Evolutionary conservation across 2,797 vertebrate genomes (phyloP).

Genomic region (Propithecus deckenii): DNA sequence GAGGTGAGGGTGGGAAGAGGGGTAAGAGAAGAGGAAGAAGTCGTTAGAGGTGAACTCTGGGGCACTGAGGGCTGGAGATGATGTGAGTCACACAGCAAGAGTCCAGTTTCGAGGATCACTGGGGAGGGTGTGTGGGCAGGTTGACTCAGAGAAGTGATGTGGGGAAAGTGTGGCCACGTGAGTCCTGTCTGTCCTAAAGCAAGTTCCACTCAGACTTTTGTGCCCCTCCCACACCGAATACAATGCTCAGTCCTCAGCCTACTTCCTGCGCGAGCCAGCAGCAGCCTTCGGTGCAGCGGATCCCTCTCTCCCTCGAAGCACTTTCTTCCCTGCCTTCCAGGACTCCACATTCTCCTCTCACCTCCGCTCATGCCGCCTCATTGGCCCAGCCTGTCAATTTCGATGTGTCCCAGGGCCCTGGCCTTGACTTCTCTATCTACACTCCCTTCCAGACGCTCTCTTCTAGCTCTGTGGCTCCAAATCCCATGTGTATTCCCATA

Average conservation of each 20-base stretch:
- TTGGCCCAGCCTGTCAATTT: not conserved
- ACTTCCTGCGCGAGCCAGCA: not conserved
- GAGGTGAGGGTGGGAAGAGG: not conserved
- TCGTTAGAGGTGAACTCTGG: not conserved
- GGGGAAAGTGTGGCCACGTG: not conserved
- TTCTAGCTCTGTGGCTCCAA: not conserved
- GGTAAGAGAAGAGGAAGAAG: not conserved
- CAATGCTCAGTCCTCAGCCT: not conserved
- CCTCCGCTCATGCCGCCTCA: not conserved
- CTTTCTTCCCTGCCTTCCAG: not conserved
- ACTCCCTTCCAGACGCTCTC: not conserved
- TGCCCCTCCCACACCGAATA: not conserved
- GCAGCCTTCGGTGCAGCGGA: not conserved
- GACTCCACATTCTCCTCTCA: not conserved
- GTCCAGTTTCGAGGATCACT: not conserved
- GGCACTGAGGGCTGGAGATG: not conserved
- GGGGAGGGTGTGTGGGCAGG: not conserved
- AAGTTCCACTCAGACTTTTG: not conserved
- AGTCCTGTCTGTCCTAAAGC: not conserved
- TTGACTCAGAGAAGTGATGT: not conserved
- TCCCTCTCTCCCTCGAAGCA: not conserved
- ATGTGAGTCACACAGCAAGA: not conserved
- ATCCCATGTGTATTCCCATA: not conserved
- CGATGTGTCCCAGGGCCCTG: not conserved
- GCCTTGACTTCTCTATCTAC: not conserved